phyloP scores from a whole-genome alignment of 2,113 vertebrate species.

The Rhabdornis inornatus region DNA sequence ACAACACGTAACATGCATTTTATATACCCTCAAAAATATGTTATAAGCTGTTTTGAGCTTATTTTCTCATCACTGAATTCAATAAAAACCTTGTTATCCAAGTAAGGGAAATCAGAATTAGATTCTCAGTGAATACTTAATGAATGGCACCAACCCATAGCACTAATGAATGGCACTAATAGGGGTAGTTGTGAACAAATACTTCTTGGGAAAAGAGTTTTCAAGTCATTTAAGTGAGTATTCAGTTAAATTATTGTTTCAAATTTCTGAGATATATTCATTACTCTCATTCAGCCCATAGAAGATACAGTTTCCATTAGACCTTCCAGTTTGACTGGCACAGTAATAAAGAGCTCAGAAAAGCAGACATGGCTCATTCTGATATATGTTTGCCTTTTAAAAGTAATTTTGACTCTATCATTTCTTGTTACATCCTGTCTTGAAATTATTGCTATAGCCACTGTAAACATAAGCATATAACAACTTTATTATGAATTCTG shows the following conservation, averaged over 20 bases:
- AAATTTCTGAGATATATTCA: background rate
- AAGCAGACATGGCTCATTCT: background rate
- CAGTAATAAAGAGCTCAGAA: background rate
- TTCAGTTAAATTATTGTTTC: background rate
- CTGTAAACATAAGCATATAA: background rate
- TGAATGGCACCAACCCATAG: background rate
- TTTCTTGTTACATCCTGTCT: background rate
- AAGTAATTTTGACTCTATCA: background rate
- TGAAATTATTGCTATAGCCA: background rate
- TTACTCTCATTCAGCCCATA: background rate
- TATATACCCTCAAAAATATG: background rate
- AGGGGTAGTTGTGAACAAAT: background rate
- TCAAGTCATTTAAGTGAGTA: background rate
- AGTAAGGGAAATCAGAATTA: background rate
- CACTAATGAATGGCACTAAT: background rate
- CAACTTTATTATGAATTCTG: background rate
- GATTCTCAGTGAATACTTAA: background rate
- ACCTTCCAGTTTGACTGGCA: background rate
- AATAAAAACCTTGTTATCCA: background rate
- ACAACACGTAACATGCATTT: fast-evolving
- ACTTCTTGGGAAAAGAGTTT: background rate
- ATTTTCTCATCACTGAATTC: background rate
- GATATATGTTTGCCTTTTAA: background rate
- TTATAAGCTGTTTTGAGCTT: background rate
- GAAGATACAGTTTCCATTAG: background rate